Conservation (phyloP, 2,113 vertebrate genomes). For the Balaenoptera acutorostrata region DNA sequence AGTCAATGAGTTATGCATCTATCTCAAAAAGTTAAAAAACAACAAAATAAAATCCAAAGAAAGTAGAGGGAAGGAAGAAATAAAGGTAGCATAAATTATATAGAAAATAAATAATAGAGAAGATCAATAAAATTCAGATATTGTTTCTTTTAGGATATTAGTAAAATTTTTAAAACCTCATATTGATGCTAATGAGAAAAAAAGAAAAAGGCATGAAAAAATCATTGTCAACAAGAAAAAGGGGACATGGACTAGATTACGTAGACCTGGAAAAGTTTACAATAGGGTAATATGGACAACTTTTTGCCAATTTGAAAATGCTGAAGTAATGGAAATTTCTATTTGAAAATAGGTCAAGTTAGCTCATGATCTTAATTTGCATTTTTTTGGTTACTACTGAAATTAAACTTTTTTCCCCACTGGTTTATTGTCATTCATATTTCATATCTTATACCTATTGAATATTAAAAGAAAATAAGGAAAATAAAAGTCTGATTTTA, state of each 20-base stretch:
- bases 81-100: neutral
- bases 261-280: neutral
- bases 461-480: neutral
- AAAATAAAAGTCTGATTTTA: neutral
- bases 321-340: neutral
- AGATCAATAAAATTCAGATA: neutral
- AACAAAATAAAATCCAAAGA: constrained; percentile 22
- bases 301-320: constrained; percentile 8
- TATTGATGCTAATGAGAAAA: neutral
- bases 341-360: neutral
- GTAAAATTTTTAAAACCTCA: neutral
- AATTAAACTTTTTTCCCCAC: too few relatives aligned
- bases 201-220: neutral
- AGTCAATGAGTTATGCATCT: neutral
- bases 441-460: neutral
- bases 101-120: neutral
- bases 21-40: constrained; percentile 3
- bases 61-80: neutral
- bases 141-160: neutral
- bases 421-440: neutral
- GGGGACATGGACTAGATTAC: neutral
- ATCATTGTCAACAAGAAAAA: neutral
- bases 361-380: too few relatives aligned
- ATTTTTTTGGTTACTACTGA: too few relatives aligned
- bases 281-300: neutral